These are phyloP conservation scores for Euura saliciscinereae DNA, from an alignment of 1,140 invertebrate species.

Conservation along the genomic window DNA sequence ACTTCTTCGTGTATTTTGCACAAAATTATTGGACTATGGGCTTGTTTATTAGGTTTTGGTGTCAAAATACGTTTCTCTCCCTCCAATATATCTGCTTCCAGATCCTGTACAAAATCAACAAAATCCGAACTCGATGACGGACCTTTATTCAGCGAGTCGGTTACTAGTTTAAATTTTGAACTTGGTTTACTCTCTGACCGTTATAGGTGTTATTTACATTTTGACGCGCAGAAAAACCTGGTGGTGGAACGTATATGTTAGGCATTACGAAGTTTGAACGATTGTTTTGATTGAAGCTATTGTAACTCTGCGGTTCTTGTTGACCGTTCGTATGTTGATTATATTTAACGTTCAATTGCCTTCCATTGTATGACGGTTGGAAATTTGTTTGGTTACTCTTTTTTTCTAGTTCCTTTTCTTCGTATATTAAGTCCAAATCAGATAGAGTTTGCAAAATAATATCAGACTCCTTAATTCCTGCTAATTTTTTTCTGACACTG, in stretches of 20 bases:
- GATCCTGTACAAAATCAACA: neutral
- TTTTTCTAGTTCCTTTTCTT: conserved; percentile 7
- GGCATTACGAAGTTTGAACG: neutral
- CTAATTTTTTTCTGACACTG: neutral
- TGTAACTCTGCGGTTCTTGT: too few species aligned
- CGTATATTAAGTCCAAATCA: neutral
- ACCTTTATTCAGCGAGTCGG: neutral
- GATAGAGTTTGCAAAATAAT: conserved; percentile 2
- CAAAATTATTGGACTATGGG: neutral
- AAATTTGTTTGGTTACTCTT: neutral
- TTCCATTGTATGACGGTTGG: neutral
- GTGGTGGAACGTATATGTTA: neutral
- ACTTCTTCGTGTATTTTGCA: neutral
- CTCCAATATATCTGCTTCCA: neutral
- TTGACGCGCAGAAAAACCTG: neutral
- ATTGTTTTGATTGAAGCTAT: neutral
- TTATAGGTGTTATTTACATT: neutral
- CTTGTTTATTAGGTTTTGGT: neutral
- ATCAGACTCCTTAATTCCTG: neutral
- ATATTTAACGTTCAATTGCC: neutral
- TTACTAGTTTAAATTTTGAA: neutral
- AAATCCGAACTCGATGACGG: neutral
- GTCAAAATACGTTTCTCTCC: neutral
- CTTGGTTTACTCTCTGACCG: neutral
- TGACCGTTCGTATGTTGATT: neutral